Evolutionary conservation across 2,113 vertebrate genomes (phyloP).

Genomic region (Xiphias gladius): DNA sequence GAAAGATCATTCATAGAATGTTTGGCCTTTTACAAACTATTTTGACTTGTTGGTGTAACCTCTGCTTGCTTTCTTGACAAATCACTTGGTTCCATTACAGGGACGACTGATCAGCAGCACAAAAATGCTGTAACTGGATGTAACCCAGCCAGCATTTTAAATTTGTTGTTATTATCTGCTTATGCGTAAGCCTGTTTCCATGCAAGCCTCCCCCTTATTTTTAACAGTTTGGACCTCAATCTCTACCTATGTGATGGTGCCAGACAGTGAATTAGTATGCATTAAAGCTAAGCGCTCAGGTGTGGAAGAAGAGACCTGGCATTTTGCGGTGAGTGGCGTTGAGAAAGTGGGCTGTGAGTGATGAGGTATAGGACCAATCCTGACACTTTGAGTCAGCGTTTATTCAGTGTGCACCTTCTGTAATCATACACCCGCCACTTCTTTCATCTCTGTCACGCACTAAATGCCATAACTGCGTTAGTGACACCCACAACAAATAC

Average conservation of each 20-base stretch:
- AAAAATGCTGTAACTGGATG: conserved; percentile 2
- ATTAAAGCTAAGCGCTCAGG: conserved; percentile 64
- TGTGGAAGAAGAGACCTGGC: conserved; percentile 54
- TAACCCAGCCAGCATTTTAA: conserved; percentile 5
- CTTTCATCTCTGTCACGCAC: conserved; percentile 70
- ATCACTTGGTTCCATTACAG: conserved; percentile 6
- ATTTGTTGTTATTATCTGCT: conserved; percentile 25
- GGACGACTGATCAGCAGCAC: conserved; percentile 14
- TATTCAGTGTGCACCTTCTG: conserved; percentile 65
- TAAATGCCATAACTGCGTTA: conserved; percentile 39
- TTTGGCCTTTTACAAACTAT: conserved; percentile 16
- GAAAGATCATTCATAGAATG: conserved; percentile 14
- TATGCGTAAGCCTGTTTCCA: conserved; percentile 38
- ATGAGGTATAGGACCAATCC: conserved; percentile 67
- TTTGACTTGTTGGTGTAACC: not conserved
- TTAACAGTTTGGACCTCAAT: conserved; percentile 19
- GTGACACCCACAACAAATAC: conserved; percentile 53
- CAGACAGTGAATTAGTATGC: conserved; percentile 68
- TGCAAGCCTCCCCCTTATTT: conserved; percentile 21
- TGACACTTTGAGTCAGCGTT: conserved; percentile 70
- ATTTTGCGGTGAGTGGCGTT: conserved; percentile 32
- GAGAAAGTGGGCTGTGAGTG: conserved; percentile 70
- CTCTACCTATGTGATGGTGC: conserved; percentile 3
- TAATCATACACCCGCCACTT: conserved; percentile 37
- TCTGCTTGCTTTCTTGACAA: not conserved